Percentiles rank a stretch among this genome's conserved stretches.
Conservation (phyloP, 2,113 vertebrate species). For the Apaloderma vittatum region DNA sequence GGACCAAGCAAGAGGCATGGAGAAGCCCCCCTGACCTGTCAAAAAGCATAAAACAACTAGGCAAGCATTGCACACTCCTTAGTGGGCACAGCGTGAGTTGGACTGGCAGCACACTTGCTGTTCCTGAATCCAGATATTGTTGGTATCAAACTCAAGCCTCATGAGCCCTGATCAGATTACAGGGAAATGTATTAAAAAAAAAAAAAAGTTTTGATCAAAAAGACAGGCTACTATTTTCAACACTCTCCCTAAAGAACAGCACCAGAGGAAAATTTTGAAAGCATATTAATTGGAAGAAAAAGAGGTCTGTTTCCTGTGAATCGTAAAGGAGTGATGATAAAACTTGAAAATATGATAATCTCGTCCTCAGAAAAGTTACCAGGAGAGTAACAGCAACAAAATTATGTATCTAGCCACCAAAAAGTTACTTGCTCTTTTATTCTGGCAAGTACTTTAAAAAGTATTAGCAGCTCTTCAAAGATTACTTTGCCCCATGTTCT, state of each 20-base stretch:
- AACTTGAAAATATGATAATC: not conserved
- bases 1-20: accelerated
- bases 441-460: not conserved
- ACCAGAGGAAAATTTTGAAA: not conserved
- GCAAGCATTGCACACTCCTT: not conserved
- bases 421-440: not conserved
- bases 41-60: not conserved
- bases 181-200: not conserved
- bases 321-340: not conserved
- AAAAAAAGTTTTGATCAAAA: not conserved
- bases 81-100: accelerated
- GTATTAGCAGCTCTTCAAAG: not conserved
- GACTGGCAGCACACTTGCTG: not conserved
- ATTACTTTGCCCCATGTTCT: not conserved
- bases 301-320: not conserved
- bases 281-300: not conserved
- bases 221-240: not conserved
- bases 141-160: not conserved
- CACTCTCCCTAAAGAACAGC: not conserved
- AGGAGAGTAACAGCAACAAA: not conserved
- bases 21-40: not conserved
- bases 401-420: not conserved
- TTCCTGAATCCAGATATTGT: not conserved
- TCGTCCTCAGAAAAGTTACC: accelerated
- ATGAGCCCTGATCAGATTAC: accelerated